A percentile compares a stretch with the other conserved stretches of the same genome.
These are phyloP conservation scores for Drosophila kokeensis DNA, from an alignment of 2,888 invertebrate genomes.

Conservation along the genomic window DNA sequence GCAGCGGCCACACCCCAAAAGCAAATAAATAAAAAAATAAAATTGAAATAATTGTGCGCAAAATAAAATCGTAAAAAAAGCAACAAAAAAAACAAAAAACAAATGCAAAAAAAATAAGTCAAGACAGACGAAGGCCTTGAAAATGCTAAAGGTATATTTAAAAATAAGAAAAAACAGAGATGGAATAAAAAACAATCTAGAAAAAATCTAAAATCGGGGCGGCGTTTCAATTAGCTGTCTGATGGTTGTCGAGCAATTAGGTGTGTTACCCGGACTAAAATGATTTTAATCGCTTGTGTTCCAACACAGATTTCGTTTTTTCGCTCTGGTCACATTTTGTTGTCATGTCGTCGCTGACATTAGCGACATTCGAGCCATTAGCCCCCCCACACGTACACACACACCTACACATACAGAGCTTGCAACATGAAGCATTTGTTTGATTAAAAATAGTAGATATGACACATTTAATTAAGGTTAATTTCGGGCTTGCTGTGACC, in stretches of 20 bases:
- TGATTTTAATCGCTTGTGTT: slow-evolving; percentile 73
- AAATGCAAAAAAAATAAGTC: slow-evolving; percentile 57
- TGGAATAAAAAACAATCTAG: slow-evolving; percentile 5
- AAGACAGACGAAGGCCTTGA: slow-evolving; percentile 62
- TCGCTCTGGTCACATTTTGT: slow-evolving; percentile 58
- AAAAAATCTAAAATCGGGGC: slow-evolving; percentile 50
- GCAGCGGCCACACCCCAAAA: slow-evolving; percentile 58
- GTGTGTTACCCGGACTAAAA: slow-evolving; percentile 70
- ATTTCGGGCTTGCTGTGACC: slow-evolving; percentile 34
- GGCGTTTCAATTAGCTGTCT: slow-evolving; percentile 75
- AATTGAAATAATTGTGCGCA: slow-evolving; percentile 63
- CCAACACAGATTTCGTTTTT: slow-evolving; percentile 68
- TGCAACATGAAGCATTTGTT: slow-evolving; percentile 47
- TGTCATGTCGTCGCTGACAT: slow-evolving; percentile 73
- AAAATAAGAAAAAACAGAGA: neutral
- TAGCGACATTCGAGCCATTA: slow-evolving; percentile 38
- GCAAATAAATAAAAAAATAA: slow-evolving; percentile 74
- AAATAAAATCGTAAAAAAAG: slow-evolving; percentile 14
- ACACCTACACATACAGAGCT: slow-evolving; percentile 10
- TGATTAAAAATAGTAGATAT: slow-evolving; percentile 68
- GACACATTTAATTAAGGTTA: slow-evolving; percentile 76
- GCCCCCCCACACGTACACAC: slow-evolving; percentile 15
- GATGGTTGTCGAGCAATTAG: slow-evolving; percentile 70
- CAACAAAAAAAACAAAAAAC: slow-evolving; percentile 21
- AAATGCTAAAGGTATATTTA: slow-evolving; percentile 21